A percentile compares a stretch with the other conserved stretches of the same genome.
Conservation (phyloP, 1,140 invertebrate genomes). For the Scaptodrosophila lebanonensis region DNA sequence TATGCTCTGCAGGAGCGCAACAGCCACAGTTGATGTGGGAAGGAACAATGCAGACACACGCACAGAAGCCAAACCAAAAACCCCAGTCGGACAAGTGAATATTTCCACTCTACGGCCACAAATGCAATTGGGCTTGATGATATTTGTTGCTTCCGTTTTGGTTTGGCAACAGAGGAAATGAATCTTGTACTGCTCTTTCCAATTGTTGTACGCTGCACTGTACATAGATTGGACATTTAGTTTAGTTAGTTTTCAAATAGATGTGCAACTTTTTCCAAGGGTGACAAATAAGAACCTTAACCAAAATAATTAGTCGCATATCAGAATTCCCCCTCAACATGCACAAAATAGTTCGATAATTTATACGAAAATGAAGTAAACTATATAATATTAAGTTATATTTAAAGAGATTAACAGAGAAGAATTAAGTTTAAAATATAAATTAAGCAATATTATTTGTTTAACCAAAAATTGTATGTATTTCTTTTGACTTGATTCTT, state of each 20-base stretch:
- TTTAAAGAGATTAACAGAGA: no score
- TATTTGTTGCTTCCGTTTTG: constrained; percentile 72
- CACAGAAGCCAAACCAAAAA: constrained; percentile 2
- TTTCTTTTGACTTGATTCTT: constrained; percentile 1
- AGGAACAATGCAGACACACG: constrained; percentile 14
- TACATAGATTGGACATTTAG: constrained; percentile 17
- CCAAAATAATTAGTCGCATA: no score
- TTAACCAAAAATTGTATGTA: no score
- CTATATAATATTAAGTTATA: no score
- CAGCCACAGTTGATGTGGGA: constrained; percentile 32
- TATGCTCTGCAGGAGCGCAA: constrained; percentile 19
- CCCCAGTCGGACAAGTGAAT: constrained; percentile 44
- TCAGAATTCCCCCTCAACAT: no score
- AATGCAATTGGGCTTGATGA: constrained; percentile 74
- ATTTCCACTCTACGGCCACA: constrained; percentile 71
- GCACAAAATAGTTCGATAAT: no score
- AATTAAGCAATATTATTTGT: no score
- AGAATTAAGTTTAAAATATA: no score
- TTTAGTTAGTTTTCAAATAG: no score
- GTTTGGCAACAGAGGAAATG: constrained; percentile 58
- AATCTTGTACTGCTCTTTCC: constrained; percentile 40
- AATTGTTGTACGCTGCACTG: constrained; percentile 4
- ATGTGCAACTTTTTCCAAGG: not conserved
- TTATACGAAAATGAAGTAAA: no score
- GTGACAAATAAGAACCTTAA: no score